Evolutionary conservation across 2,888 invertebrate species (phyloP).

Genomic region (Craniophora ligustri): DNA sequence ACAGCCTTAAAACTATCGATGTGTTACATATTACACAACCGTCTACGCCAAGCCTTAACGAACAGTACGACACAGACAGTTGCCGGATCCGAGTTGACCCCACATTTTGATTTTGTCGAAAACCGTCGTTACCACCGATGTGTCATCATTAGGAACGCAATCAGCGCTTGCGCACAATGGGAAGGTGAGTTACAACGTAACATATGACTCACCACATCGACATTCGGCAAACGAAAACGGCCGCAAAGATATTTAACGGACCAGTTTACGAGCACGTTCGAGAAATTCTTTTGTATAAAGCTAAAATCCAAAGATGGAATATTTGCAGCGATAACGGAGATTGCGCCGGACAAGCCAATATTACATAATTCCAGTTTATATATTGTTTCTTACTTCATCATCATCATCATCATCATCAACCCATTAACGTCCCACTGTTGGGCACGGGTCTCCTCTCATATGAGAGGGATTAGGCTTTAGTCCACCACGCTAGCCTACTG

Average conservation of each 20-base stretch:
- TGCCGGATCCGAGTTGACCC: constrained; percentile 25
- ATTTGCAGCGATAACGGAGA: constrained; percentile 18
- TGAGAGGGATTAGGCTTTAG: too few species aligned
- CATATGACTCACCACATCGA: constrained; percentile 63
- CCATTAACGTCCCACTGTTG: too few species aligned
- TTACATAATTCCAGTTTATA: constrained; percentile 1
- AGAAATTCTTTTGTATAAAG: constrained; percentile 44
- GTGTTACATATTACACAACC: too few species aligned
- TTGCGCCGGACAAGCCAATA: constrained; percentile 6
- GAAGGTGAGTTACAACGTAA: constrained; percentile 56
- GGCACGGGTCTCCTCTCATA: too few species aligned
- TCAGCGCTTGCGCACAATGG: constrained; percentile 56
- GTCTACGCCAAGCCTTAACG: not conserved
- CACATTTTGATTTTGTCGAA: constrained; percentile 36
- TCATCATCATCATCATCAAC: too few species aligned
- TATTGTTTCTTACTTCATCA: constrained; percentile 17
- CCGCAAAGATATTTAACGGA: constrained; percentile 51
- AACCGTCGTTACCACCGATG: constrained; percentile 47
- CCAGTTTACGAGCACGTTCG: constrained; percentile 50
- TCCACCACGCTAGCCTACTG: too few species aligned
- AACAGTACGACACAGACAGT: constrained; percentile 6
- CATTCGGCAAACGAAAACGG: constrained; percentile 59
- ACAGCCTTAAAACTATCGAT: too few species aligned
- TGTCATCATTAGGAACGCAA: constrained; percentile 58
- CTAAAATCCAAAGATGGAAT: constrained; percentile 28